A percentile compares a stretch with the other conserved stretches of the same genome.
These are phyloP conservation scores for Andrena fulva DNA, from an alignment of 2,888 invertebrate genomes.

Conservation along the genomic window DNA sequence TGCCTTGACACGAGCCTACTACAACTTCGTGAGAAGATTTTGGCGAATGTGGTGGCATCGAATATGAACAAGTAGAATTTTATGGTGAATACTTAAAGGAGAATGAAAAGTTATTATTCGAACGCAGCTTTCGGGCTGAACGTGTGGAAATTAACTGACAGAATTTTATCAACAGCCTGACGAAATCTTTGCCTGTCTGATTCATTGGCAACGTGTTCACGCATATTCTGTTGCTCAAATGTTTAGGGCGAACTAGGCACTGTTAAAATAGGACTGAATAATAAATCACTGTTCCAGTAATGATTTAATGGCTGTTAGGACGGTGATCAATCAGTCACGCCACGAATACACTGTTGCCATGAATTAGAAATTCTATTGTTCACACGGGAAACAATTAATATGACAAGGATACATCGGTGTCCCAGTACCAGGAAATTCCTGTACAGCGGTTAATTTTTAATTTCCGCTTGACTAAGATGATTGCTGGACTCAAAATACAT, in stretches of 20 bases:
- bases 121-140: too few species aligned
- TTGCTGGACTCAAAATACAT: not conserved
- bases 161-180: not conserved
- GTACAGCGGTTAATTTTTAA: not conserved
- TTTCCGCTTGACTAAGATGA: not conserved
- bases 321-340: slow-evolving; percentile 27
- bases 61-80: too few species aligned
- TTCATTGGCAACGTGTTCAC: not conserved
- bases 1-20: too few species aligned
- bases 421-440: not conserved
- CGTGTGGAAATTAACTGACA: too few species aligned
- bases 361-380: slow-evolving; percentile 23
- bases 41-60: too few species aligned
- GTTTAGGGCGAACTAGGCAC: slow-evolving; percentile 12
- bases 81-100: too few species aligned
- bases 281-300: slow-evolving; percentile 41
- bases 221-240: not conserved
- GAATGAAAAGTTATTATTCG: not conserved
- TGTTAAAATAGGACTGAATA: slow-evolving; percentile 18
- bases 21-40: too few species aligned
- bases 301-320: slow-evolving; percentile 29
- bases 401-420: not conserved
- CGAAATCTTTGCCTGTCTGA: too few species aligned
- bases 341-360: not conserved
- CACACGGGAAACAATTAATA: slow-evolving; percentile 8